phyloP scores from a whole-genome alignment of 2,113 vertebrate genomes.

The Xenopus tropicalis region UCB_Xtro_10.0 CM004447.2:86202001-86202500 shows the following conservation, averaged over 20 bases:
- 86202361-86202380: slow-evolving; percentile 67
- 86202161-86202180: slow-evolving; percentile 4
- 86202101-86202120: slow-evolving; percentile 25
- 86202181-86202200: slow-evolving; percentile 12
- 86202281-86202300: slow-evolving; percentile 83
- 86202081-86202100: not conserved
- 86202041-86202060: too few relatives aligned
- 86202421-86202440: slow-evolving; percentile 54
- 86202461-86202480: slow-evolving; percentile 55
- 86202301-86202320: slow-evolving; percentile 79
- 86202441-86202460: slow-evolving; percentile 57
- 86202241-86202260: slow-evolving; percentile 68
- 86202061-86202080: not conserved
- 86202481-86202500: slow-evolving; percentile 73
- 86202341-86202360: slow-evolving; percentile 57
- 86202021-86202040: too few relatives aligned
- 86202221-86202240: slow-evolving; percentile 41
- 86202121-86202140: slow-evolving; percentile 50
- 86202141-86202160: slow-evolving; percentile 3
- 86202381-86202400: slow-evolving; percentile 66
- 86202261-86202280: slow-evolving; percentile 83
- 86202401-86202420: slow-evolving; percentile 55
- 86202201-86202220: slow-evolving; percentile 36
- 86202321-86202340: slow-evolving; percentile 77
- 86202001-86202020: too few relatives aligned